These are phyloP conservation scores for Limnephilus lunatus DNA, from an alignment of 2,888 invertebrate genomes.

Conservation along the genomic window DNA sequence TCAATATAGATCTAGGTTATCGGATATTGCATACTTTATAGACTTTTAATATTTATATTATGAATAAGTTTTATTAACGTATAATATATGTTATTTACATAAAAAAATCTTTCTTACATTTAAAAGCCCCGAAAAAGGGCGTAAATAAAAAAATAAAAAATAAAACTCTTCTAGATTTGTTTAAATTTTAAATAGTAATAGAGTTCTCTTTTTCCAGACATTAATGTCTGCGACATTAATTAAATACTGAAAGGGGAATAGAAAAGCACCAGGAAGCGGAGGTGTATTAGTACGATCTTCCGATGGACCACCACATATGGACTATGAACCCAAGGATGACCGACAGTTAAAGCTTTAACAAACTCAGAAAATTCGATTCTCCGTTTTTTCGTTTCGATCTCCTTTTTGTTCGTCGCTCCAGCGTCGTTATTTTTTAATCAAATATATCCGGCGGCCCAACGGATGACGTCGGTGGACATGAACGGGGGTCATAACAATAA, in stretches of 20 bases:
- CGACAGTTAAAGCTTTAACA: slow-evolving; percentile 71
- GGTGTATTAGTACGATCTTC: slow-evolving; percentile 40
- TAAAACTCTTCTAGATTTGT: too few relatives aligned
- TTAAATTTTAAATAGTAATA: background rate
- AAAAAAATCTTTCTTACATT: too few relatives aligned
- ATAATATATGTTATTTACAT: too few relatives aligned
- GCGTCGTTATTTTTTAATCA: slow-evolving; percentile 80
- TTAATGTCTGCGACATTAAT: background rate
- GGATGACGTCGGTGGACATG: slow-evolving; percentile 67
- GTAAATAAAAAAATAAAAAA: too few relatives aligned
- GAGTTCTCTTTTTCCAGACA: background rate
- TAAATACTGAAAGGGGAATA: slow-evolving; percentile 4
- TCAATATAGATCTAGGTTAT: background rate
- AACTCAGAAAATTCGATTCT: slow-evolving; percentile 73
- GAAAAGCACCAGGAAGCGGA: background rate
- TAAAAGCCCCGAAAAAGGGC: too few relatives aligned
- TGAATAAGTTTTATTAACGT: too few relatives aligned
- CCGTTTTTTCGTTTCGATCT: slow-evolving; percentile 69
- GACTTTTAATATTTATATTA: too few relatives aligned
- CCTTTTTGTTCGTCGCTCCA: slow-evolving; percentile 71
- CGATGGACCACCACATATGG: slow-evolving; percentile 27
- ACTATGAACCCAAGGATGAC: slow-evolving; percentile 74
- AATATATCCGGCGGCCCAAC: slow-evolving; percentile 78
- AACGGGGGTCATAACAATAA: slow-evolving; percentile 66
- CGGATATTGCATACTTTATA: too few relatives aligned